Percentiles rank a stretch among this genome's conserved stretches.
Conservation (phyloP, 2,888 invertebrate species). For the Meandrusa payeni region DNA sequence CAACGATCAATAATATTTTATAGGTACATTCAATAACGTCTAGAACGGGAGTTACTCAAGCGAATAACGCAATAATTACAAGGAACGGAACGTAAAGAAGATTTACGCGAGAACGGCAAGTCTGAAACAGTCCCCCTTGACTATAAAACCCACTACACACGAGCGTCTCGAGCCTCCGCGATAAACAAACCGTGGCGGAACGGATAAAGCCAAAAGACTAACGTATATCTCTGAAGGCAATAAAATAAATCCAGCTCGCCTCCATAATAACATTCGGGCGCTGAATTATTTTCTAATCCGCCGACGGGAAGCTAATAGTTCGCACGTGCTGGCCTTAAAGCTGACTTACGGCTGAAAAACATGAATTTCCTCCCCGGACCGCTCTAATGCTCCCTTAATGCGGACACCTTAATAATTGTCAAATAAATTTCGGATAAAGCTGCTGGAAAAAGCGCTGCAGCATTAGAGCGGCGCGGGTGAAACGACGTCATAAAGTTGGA, state of each 20-base stretch:
- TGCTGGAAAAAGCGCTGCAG: constrained; percentile 56
- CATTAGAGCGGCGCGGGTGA: constrained; percentile 47
- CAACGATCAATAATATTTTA: constrained; percentile 74
- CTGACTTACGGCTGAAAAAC: constrained; percentile 75
- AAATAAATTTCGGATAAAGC: constrained; percentile 73
- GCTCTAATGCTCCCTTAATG: constrained; percentile 70
- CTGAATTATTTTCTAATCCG: constrained; percentile 80
- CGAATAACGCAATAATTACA: constrained; percentile 76
- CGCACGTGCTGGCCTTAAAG: constrained; percentile 71
- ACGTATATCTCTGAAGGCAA: constrained; percentile 68
- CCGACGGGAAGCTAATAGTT: constrained; percentile 75
- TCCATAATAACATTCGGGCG: constrained; percentile 77
- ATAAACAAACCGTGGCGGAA: constrained; percentile 70
- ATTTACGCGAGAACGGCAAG: constrained; percentile 61
- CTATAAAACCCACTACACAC: constrained; percentile 66
- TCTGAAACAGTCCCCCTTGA: constrained; percentile 43
- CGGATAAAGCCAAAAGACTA: constrained; percentile 70
- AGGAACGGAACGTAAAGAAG: constrained; percentile 62
- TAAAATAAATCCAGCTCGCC: constrained; percentile 76
- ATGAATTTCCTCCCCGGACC: constrained; percentile 64
- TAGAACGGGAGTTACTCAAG: constrained; percentile 60
- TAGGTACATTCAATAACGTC: constrained; percentile 74
- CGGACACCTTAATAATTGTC: constrained; percentile 79
- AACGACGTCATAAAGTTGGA: constrained; percentile 67
- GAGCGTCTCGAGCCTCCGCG: constrained; percentile 55